A percentile compares a stretch with the other conserved stretches of the same genome.
phyloP scores from a whole-genome alignment of 2,113 vertebrate species.

The Taxidea taxus region DNA sequence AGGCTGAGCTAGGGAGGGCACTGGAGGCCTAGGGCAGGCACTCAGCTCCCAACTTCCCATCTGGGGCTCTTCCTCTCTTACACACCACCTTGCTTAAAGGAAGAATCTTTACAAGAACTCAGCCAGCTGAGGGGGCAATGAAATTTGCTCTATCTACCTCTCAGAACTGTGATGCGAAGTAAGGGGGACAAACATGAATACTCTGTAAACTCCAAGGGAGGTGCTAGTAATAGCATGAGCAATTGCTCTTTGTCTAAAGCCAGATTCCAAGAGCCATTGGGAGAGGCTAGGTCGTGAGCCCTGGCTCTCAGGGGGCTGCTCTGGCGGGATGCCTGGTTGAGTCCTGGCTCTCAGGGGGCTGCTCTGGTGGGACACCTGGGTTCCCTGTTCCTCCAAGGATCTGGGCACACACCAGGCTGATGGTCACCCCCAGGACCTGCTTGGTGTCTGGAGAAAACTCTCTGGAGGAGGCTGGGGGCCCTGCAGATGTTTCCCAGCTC shows the following conservation, averaged over 20 bases:
- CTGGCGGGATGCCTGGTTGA: background rate
- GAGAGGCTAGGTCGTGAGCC: background rate
- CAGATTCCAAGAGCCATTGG: background rate
- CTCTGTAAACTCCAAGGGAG: background rate
- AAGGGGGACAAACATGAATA: background rate
- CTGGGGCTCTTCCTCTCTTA: background rate
- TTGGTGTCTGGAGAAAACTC: constrained; percentile 64
- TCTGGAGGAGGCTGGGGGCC: constrained; percentile 62
- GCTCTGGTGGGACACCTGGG: background rate
- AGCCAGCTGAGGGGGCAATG: background rate
- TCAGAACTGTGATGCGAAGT: background rate
- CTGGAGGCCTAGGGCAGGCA: background rate
- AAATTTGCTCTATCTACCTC: background rate
- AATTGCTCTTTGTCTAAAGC: background rate
- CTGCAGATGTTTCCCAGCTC: constrained; percentile 79
- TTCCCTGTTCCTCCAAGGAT: background rate
- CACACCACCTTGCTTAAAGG: background rate
- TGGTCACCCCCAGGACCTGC: constrained; percentile 33
- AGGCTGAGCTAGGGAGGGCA: background rate
- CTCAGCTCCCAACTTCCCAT: background rate
- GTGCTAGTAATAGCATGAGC: background rate
- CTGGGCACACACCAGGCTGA: background rate
- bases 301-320: background rate
- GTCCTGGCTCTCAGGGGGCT: background rate
- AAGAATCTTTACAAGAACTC: background rate